Percentiles rank a stretch among this genome's conserved stretches.
phyloP scores from a whole-genome alignment of 2,113 vertebrate species.

The Chunga burmeisteri region DNA sequence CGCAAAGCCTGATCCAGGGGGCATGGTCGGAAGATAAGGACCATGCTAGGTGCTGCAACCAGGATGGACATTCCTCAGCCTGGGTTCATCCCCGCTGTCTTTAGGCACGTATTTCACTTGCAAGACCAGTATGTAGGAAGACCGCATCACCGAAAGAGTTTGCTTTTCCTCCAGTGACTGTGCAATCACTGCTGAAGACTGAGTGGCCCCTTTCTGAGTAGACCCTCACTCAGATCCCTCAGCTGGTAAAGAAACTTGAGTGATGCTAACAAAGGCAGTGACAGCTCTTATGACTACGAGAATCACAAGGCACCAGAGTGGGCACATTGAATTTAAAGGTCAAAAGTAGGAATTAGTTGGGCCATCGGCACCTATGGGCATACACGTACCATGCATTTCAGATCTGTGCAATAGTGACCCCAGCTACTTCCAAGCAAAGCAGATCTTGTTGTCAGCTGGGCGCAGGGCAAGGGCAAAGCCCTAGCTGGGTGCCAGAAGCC shows the following conservation, averaged over 20 bases:
- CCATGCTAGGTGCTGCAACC: neutral
- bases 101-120: neutral
- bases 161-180: neutral
- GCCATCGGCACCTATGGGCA: neutral
- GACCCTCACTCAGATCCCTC: neutral
- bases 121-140: neutral
- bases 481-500: neutral
- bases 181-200: neutral
- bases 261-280: neutral
- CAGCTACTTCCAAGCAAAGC: neutral
- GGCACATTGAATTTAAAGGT: neutral
- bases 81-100: neutral
- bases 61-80: neutral
- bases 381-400: neutral
- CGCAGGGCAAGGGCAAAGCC: accelerated
- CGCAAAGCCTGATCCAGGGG: neutral
- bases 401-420: neutral
- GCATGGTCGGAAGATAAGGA: neutral
- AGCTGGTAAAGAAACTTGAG: neutral
- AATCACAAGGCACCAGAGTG: neutral
- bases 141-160: neutral
- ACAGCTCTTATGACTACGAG: neutral
- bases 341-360: neutral
- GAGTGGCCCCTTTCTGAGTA: neutral
- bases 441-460: accelerated